A percentile compares a stretch with the other conserved stretches of the same genome.
Evolutionary conservation across 1,140 invertebrate species (phyloP).

Genomic region (Apocrypta bakeri): DNA sequence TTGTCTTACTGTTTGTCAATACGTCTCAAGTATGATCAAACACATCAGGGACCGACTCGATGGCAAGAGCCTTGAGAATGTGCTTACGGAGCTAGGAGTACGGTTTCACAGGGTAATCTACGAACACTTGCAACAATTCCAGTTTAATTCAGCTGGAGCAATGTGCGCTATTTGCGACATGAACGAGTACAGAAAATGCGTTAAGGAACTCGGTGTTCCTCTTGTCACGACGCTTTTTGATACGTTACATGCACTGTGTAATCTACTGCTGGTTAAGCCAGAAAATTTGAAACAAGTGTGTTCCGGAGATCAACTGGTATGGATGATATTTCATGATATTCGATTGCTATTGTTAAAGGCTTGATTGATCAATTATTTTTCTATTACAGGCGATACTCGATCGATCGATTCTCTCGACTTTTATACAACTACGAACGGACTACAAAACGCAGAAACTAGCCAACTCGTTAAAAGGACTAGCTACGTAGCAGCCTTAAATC

Average conservation of each 20-base stretch:
- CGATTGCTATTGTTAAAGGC: background rate
- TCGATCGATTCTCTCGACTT: conserved; percentile 89
- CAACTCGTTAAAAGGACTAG: conserved; percentile 78
- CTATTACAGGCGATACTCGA: conserved; percentile 88
- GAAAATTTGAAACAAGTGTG: conserved; percentile 97
- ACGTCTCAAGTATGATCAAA: conserved; percentile 84
- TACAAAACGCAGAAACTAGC: conserved; percentile 90
- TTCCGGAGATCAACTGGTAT: conserved; percentile 93
- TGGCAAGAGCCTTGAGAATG: conserved; percentile 92
- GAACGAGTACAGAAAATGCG: conserved; percentile 93
- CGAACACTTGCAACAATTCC: conserved; percentile 95
- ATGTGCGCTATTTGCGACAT: conserved; percentile 99
- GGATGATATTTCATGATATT: conserved; percentile 52
- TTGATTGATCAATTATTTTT: conserved; percentile 4
- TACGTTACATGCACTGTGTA: conserved; percentile 95
- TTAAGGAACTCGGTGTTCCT: conserved; percentile 83
- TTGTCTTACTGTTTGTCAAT: conserved; percentile 90
- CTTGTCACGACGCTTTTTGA: conserved; percentile 93
- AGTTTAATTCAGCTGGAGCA: conserved; percentile 96
- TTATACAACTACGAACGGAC: conserved; percentile 94
- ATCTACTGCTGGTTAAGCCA: conserved; percentile 95
- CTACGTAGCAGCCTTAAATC: conserved; percentile 48
- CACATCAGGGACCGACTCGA: conserved; percentile 91
- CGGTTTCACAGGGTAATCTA: conserved; percentile 95
- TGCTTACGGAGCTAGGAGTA: conserved; percentile 91